phyloP scores from a whole-genome alignment of 2,797 vertebrate species.

The Pipistrellus nathusii region DNA sequence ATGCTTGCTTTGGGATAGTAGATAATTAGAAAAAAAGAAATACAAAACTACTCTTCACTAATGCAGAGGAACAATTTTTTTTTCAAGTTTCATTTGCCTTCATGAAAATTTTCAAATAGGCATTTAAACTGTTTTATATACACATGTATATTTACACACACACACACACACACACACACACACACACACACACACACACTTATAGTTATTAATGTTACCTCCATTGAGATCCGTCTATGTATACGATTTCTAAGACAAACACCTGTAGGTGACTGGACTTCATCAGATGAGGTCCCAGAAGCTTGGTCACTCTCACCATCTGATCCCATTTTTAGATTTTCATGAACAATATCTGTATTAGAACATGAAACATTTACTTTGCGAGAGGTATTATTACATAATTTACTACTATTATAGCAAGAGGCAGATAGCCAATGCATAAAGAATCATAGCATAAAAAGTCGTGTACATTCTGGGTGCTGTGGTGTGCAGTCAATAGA shows the following conservation, averaged over 20 bases:
- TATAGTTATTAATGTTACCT: constrained; percentile 88
- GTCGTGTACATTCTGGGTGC: background rate
- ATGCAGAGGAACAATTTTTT: constrained; percentile 13
- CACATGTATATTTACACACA: background rate
- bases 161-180: background rate
- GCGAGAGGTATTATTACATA: background rate
- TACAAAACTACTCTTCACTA: background rate
- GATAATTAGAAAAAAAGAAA: constrained; percentile 25
- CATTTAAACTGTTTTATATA: background rate
- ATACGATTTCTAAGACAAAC: constrained; percentile 96
- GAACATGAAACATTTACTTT: constrained; percentile 67
- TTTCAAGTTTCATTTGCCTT: background rate
- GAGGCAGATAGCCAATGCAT: background rate
- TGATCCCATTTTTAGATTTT: constrained; percentile 98
- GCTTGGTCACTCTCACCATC: constrained; percentile 98
- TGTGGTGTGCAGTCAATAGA: background rate
- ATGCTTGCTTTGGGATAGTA: background rate
- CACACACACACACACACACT: too few species aligned
- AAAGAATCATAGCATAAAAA: constrained; percentile 55
- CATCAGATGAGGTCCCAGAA: constrained; percentile 97
- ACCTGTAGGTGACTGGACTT: constrained; percentile 97
- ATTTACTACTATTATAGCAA: constrained; percentile 35
- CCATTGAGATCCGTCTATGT: constrained; percentile 96
- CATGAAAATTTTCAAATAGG: constrained; percentile 15
- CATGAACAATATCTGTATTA: constrained; percentile 95